Conservation (phyloP, 2,113 vertebrate species). For the Heteronetta atricapilla region DNA sequence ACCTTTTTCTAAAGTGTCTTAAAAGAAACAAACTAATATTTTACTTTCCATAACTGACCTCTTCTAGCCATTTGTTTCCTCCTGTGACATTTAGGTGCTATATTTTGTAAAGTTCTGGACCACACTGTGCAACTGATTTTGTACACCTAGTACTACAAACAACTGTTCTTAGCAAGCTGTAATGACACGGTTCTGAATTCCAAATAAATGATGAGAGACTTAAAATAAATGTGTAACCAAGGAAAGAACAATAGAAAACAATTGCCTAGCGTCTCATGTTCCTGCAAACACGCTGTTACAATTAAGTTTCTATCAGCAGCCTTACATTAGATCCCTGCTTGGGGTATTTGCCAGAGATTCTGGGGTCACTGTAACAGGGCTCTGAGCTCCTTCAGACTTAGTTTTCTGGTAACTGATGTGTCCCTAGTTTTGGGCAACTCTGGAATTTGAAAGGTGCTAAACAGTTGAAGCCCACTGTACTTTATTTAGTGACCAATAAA, state of each 20-base stretch:
- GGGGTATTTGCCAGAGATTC: background rate
- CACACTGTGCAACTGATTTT: background rate
- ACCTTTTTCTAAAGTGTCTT: background rate
- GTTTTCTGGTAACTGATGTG: accelerated
- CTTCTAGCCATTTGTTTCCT: background rate
- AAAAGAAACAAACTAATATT: background rate
- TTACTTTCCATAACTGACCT: background rate
- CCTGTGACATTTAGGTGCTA: background rate
- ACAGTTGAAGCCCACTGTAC: accelerated
- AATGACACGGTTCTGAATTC: background rate
- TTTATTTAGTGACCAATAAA: background rate
- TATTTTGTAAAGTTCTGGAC: background rate
- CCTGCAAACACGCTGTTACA: background rate
- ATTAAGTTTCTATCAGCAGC: background rate
- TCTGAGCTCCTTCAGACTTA: background rate
- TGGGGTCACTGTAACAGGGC: background rate
- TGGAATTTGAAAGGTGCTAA: background rate
- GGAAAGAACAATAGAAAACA: slow-evolving; percentile 16
- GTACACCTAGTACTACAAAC: background rate
- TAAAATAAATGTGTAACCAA: background rate
- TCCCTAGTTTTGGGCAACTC: background rate
- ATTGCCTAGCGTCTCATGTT: background rate
- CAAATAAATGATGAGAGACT: background rate
- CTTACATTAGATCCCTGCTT: accelerated
- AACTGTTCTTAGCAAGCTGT: background rate